Percentiles rank a stretch among this genome's conserved stretches.
These are phyloP conservation scores for Oriolus oriolus DNA, from an alignment of 2,113 vertebrate genomes.

Conservation along the genomic window DNA sequence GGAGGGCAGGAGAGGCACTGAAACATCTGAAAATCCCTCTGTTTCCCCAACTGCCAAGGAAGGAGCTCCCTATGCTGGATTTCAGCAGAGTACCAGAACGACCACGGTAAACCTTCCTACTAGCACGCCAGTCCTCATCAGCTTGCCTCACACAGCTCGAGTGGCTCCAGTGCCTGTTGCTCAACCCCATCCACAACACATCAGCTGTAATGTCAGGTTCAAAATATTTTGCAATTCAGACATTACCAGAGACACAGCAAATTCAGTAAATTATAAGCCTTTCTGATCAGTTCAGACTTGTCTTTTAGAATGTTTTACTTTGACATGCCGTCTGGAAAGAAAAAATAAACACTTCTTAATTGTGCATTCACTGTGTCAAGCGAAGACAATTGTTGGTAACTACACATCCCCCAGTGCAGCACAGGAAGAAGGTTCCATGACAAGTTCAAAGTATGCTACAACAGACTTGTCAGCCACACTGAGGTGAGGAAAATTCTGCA, in stretches of 20 bases:
- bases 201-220: not conserved
- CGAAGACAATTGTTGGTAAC: not conserved
- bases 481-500: not conserved
- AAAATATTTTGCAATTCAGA: not conserved
- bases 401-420: not conserved
- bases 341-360: not conserved
- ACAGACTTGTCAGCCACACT: not conserved
- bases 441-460: not conserved
- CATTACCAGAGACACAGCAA: not conserved
- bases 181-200: not conserved
- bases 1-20: slow-evolving; percentile 11
- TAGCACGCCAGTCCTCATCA: fast-evolving
- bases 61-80: not conserved
- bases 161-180: not conserved
- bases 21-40: not conserved
- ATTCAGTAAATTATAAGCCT: not conserved
- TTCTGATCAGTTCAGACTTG: not conserved
- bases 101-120: not conserved
- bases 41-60: not conserved
- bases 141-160: not conserved
- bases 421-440: not conserved
- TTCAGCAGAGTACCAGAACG: not conserved
- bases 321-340: not conserved
- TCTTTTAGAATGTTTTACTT: not conserved
- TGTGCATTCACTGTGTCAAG: not conserved